Conservation (phyloP, 2,113 vertebrate species). For the Misgurnus mizolepis region DNA sequence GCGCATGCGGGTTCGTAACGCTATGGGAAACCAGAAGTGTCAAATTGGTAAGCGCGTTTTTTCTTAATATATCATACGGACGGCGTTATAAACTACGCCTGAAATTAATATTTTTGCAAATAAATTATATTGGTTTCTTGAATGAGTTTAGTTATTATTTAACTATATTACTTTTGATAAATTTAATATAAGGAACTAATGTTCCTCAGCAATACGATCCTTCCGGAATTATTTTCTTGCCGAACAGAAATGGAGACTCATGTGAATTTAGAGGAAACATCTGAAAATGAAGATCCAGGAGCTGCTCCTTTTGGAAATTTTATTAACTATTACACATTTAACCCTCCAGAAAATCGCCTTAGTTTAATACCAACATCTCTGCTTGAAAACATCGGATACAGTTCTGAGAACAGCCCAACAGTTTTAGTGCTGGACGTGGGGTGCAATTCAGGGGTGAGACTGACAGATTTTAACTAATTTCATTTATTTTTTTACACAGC, state of each 20-base stretch:
- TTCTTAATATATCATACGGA: neutral
- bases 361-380: slow-evolving; percentile 79
- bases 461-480: neutral
- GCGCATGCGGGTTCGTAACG: neutral
- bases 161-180: neutral
- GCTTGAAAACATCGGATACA: slow-evolving; percentile 67
- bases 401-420: slow-evolving; percentile 40
- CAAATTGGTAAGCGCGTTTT: slow-evolving; percentile 26
- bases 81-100: neutral
- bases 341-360: slow-evolving; percentile 85
- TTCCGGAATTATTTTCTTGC: slow-evolving; percentile 41
- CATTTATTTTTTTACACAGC: no score
- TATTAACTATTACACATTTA: slow-evolving; percentile 88
- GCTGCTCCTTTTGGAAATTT: slow-evolving; percentile 91
- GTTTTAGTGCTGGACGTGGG: slow-evolving; percentile 88
- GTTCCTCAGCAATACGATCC: neutral
- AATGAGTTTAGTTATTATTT: neutral
- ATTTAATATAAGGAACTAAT: neutral
- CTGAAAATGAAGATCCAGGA: slow-evolving; percentile 71
- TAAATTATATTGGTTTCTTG: neutral
- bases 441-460: slow-evolving; percentile 90
- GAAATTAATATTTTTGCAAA: neutral
- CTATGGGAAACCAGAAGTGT: slow-evolving; percentile 28
- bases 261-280: neutral
- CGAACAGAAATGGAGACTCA: slow-evolving; percentile 63